Percentiles rank a stretch among this genome's conserved stretches.
Conservation (phyloP, 1,140 invertebrate genomes). For the Pissodes strobi region DNA sequence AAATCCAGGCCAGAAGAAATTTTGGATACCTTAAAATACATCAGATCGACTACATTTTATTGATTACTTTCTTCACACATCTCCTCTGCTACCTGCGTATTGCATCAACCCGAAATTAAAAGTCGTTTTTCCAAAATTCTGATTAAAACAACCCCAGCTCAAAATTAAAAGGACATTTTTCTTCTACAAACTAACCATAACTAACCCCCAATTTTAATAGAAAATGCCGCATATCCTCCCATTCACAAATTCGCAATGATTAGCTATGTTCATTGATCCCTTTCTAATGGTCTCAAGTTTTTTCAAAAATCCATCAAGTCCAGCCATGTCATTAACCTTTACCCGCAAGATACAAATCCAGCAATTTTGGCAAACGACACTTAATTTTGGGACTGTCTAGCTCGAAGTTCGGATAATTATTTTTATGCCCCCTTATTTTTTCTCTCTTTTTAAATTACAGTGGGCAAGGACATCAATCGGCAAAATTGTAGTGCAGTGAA, state of each 20-base stretch:
- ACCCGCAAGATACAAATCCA: background rate
- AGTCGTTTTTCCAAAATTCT: too few species aligned
- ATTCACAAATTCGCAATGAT: background rate
- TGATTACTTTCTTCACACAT: too few species aligned
- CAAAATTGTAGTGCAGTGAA: constrained; percentile 13
- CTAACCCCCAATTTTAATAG: background rate
- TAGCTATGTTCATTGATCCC: constrained; percentile 7
- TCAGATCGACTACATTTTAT: too few species aligned
- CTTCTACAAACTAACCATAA: background rate
- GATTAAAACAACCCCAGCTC: too few species aligned
- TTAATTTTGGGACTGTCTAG: constrained; percentile 6
- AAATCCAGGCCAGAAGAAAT: too few species aligned
- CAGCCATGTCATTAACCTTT: constrained; percentile 1
- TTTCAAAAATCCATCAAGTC: constrained; percentile 4
- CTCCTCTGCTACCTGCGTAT: too few species aligned
- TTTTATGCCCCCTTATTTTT: background rate
- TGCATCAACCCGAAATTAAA: too few species aligned
- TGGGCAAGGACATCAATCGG: background rate
- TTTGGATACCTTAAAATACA: too few species aligned
- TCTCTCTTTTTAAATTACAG: constrained; percentile 16
- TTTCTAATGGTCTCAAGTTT: background rate
- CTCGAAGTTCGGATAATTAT: background rate
- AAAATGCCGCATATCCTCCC: constrained; percentile 1
- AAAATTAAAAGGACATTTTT: background rate
- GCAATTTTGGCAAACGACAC: constrained; percentile 25